Evolutionary conservation across 2,113 vertebrate genomes (phyloP).

Genomic region (Mohoua ochrocephala): DNA sequence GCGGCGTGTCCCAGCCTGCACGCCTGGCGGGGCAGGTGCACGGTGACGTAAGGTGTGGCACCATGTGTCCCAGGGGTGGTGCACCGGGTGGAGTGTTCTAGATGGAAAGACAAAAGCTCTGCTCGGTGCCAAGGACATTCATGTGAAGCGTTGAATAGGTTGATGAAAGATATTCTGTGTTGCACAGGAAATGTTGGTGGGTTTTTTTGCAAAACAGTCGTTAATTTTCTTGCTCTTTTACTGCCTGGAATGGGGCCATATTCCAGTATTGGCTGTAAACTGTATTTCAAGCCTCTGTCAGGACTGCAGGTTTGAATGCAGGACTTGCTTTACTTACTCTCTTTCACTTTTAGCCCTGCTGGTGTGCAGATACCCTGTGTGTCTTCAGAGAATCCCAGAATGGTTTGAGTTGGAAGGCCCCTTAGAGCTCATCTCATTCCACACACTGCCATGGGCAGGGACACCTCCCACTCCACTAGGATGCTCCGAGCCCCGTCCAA

Average conservation of each 20-base stretch:
- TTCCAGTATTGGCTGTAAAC: neutral
- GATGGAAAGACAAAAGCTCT: neutral
- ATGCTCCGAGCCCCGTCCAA: neutral
- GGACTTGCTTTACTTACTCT: neutral
- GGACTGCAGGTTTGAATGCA: neutral
- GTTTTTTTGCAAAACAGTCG: neutral
- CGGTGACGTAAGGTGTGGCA: neutral
- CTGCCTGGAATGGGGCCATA: neutral
- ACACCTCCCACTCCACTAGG: neutral
- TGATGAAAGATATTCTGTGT: neutral
- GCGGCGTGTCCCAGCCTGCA: neutral
- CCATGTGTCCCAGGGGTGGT: neutral
- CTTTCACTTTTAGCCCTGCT: neutral
- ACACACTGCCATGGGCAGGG: neutral
- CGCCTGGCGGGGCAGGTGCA: neutral
- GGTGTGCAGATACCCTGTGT: neutral
- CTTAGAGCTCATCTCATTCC: neutral
- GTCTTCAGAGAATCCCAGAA: neutral
- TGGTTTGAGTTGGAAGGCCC: neutral
- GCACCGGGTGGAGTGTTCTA: neutral
- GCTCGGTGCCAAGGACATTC: neutral
- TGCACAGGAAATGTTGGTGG: neutral
- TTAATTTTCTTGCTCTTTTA: neutral
- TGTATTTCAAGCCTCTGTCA: neutral
- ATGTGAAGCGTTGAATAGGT: accelerated